phyloP scores from a whole-genome alignment of 1,140 invertebrate species.

The Capitella teleta region DNA sequence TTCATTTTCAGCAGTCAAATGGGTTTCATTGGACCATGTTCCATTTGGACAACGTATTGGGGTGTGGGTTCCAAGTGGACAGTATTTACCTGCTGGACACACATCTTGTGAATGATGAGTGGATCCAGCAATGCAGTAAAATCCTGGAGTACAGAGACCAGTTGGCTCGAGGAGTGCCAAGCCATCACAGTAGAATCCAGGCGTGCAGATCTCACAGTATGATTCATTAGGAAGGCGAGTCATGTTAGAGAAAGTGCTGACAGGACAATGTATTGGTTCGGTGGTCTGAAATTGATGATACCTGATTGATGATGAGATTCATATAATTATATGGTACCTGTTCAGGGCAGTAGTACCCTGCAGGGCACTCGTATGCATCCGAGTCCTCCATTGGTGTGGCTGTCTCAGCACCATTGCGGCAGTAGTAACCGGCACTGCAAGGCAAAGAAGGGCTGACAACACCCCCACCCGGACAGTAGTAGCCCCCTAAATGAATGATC shows the following conservation, averaged over 20 bases:
- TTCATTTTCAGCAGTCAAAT: slow-evolving; percentile 10
- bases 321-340: too few species aligned
- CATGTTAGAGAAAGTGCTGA: slow-evolving; percentile 29
- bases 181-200: slow-evolving; percentile 31
- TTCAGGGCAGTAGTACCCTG: slow-evolving; percentile 29
- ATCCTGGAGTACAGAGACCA: slow-evolving; percentile 26
- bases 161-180: slow-evolving; percentile 21
- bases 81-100: slow-evolving; percentile 31
- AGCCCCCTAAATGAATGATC: slow-evolving; percentile 28
- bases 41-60: slow-evolving; percentile 27
- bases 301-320: too few species aligned
- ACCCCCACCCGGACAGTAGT: slow-evolving; percentile 25
- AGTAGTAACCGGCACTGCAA: slow-evolving; percentile 31
- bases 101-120: slow-evolving; percentile 18
- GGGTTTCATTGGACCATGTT: slow-evolving; percentile 31
- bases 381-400: slow-evolving; percentile 24
- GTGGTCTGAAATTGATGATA: too few species aligned
- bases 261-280: slow-evolving; percentile 22
- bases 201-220: not conserved
- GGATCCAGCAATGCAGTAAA: slow-evolving; percentile 29
- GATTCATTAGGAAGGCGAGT: not conserved
- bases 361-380: slow-evolving; percentile 28
- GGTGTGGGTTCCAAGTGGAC: slow-evolving; percentile 30
- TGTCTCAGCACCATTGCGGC: slow-evolving; percentile 21
- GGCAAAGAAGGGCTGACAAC: slow-evolving; percentile 23